These are phyloP conservation scores for Ailuropoda melanoleuca DNA, from an alignment of 2,113 vertebrate species.

Conservation along the genomic window DNA sequence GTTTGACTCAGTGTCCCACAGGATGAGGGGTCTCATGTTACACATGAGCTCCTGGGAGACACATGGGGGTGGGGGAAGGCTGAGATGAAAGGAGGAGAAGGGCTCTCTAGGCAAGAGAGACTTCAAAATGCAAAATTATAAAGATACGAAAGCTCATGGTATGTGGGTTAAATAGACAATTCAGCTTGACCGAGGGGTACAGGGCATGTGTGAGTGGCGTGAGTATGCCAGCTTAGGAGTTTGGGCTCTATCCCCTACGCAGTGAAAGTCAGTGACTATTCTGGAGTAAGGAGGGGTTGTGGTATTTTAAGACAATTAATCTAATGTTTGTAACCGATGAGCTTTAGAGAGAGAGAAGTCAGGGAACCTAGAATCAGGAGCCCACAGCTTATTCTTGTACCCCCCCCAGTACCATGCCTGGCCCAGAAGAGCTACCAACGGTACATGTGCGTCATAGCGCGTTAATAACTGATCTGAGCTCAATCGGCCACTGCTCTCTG, in stretches of 20 bases:
- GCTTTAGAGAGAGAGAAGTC: neutral
- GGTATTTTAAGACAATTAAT: neutral
- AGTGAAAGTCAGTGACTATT: neutral
- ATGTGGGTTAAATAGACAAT: neutral
- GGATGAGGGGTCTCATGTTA: neutral
- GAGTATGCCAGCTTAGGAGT: neutral
- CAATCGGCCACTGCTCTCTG: neutral
- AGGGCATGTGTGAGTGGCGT: neutral
- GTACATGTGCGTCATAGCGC: accelerated
- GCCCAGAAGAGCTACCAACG: neutral
- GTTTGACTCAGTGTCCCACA: neutral
- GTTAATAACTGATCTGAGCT: neutral
- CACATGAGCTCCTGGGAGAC: neutral
- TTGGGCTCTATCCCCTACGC: neutral
- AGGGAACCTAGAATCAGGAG: neutral
- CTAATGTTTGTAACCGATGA: neutral
- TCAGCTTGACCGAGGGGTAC: neutral
- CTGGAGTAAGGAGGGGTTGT: neutral
- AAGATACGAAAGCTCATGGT: neutral
- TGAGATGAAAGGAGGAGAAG: neutral
- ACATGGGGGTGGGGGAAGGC: neutral
- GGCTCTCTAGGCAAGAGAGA: neutral
- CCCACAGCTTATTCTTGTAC: neutral
- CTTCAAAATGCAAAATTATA: neutral
- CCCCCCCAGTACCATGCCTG: neutral